Evolutionary conservation across 2,113 vertebrate species (phyloP).

Genomic region (Phasianus colchicus): DNA sequence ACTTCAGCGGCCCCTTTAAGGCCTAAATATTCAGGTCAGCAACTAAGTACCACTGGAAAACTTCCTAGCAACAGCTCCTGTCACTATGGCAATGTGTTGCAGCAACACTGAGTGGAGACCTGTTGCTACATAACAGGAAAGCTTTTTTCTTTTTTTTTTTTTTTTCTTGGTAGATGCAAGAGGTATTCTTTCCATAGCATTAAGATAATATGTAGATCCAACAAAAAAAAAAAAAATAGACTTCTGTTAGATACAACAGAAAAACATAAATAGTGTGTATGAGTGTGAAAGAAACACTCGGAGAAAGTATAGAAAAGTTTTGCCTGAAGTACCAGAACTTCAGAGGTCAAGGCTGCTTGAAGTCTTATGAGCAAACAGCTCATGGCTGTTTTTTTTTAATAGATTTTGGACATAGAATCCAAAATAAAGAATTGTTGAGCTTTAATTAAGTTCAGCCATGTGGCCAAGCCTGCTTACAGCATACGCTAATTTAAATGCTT

Average conservation of each 20-base stretch:
- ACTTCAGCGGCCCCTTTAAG: accelerated
- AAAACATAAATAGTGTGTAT: not conserved
- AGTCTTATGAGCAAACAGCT: not conserved
- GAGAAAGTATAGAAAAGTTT: not conserved
- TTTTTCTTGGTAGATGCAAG: not conserved
- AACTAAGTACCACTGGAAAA: not conserved
- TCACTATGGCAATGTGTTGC: not conserved
- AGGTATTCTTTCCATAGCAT: not conserved
- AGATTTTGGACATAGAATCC: not conserved
- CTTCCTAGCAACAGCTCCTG: not conserved
- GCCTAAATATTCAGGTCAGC: not conserved
- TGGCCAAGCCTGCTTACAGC: slow-evolving; percentile 43
- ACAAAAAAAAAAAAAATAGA: not conserved
- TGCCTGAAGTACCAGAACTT: not conserved
- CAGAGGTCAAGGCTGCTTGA: not conserved
- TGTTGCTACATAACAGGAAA: not conserved
- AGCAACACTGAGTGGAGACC: not conserved
- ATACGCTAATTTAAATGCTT: slow-evolving; percentile 66
- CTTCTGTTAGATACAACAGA: not conserved
- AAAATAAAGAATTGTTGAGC: slow-evolving; percentile 35
- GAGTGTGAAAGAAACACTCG: not conserved
- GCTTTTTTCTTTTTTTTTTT: not conserved
- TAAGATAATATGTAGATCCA: not conserved
- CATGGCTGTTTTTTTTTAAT: not conserved
- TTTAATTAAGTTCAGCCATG: slow-evolving; percentile 52